phyloP scores from a whole-genome alignment of 2,113 vertebrate genomes.

The Mirounga angustirostris region DNA sequence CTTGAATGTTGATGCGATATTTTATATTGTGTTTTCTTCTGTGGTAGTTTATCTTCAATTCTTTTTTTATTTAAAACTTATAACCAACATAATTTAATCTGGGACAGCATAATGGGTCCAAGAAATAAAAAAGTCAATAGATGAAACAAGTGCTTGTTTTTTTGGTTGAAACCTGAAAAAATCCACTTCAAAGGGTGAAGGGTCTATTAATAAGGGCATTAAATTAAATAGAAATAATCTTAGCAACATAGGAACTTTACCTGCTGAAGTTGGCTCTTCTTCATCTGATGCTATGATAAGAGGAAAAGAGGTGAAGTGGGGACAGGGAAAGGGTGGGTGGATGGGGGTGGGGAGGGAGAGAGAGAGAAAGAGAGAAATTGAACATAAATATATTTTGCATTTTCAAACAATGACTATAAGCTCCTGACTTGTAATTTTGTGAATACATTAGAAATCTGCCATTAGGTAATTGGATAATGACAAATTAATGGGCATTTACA shows the following conservation, averaged over 20 bases:
- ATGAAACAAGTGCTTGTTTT: not conserved
- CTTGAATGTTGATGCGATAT: not conserved
- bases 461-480: not conserved
- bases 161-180: not conserved
- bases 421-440: not conserved
- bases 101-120: not conserved
- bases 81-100: not conserved
- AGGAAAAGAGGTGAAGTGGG: not conserved
- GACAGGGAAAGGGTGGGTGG: not conserved
- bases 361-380: slow-evolving; percentile 16
- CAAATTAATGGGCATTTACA: not conserved
- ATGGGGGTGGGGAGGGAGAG: not conserved
- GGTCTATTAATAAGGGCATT: not conserved
- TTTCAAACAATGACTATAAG: not conserved
- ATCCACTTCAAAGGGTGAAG: not conserved
- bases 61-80: slow-evolving; percentile 7
- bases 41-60: not conserved
- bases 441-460: not conserved
- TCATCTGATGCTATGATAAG: slow-evolving; percentile 82
- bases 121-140: not conserved
- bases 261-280: slow-evolving; percentile 87
- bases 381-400: slow-evolving; percentile 63
- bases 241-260: slow-evolving; percentile 67
- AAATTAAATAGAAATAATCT: not conserved
- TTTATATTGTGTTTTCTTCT: not conserved